Evolutionary conservation across 2,888 invertebrate species (phyloP).

Genomic region (Anoncus sp.): DNA sequence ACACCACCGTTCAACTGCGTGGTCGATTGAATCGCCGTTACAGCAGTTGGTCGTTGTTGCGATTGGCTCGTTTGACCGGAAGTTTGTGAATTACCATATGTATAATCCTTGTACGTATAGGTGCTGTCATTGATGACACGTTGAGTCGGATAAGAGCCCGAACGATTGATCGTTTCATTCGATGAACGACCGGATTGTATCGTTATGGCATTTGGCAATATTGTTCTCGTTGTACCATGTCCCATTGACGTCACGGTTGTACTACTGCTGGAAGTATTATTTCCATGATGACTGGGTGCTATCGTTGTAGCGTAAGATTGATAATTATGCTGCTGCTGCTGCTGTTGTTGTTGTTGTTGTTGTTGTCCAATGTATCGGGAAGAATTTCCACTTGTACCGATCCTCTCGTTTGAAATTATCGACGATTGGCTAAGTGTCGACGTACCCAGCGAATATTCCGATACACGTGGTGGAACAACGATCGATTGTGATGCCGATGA

Average conservation of each 20-base stretch:
- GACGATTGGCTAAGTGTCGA: conserved; percentile 68
- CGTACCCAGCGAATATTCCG: conserved; percentile 72
- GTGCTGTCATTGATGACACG: conserved; percentile 60
- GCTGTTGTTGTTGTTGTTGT: too few relatives aligned
- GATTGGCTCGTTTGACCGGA: conserved; percentile 62
- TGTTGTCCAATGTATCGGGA: conserved; percentile 71
- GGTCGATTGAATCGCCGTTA: conserved; percentile 67
- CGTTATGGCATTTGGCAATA: conserved; percentile 65
- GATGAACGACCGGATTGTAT: conserved; percentile 70
- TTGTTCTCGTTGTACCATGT: conserved; percentile 67
- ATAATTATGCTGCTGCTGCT: conserved; percentile 67
- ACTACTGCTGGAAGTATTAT: conserved; percentile 75
- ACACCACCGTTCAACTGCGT: conserved; percentile 75
- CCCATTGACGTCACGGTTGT: conserved; percentile 77
- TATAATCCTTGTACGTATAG: conserved; percentile 75
- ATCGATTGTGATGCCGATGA: conserved; percentile 64
- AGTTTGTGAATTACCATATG: conserved; percentile 68
- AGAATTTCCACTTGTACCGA: conserved; percentile 71
- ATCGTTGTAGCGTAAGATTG: conserved; percentile 78
- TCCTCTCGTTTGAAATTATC: conserved; percentile 71
- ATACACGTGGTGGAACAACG: conserved; percentile 65
- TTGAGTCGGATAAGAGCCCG: conserved; percentile 64
- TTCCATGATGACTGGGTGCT: conserved; percentile 78
- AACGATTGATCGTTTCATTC: conserved; percentile 69
- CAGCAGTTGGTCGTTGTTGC: conserved; percentile 58